Percentiles rank a stretch among this genome's conserved stretches.
phyloP scores from a whole-genome alignment of 2,888 invertebrate species.

The Eupithecia tripunctaria region DNA sequence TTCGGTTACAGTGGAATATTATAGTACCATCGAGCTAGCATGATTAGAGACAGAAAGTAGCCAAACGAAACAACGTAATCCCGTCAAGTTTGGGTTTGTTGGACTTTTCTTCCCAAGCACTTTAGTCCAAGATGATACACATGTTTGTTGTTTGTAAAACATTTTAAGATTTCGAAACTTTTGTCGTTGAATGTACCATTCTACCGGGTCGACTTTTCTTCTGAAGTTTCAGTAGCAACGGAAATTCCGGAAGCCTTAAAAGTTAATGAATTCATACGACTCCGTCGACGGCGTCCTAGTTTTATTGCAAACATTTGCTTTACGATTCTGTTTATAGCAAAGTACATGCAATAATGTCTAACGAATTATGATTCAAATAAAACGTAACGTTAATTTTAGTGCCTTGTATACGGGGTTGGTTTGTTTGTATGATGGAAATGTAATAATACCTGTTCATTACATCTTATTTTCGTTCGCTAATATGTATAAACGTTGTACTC shows the following conservation, averaged over 20 bases:
- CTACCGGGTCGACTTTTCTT: neutral
- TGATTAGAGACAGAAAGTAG: no score
- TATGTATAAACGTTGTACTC: neutral
- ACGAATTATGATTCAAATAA: slow-evolving; percentile 59
- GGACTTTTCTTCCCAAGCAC: no score
- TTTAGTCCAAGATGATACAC: no score
- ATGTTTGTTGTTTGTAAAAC: no score
- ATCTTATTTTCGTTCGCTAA: neutral
- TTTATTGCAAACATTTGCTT: slow-evolving; percentile 60
- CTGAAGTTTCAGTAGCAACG: neutral
- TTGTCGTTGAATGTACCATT: neutral
- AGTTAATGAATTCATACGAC: slow-evolving; percentile 27
- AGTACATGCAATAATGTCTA: slow-evolving; percentile 52
- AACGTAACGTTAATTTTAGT: slow-evolving; percentile 63
- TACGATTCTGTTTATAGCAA: slow-evolving; percentile 55
- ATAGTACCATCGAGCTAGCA: no score
- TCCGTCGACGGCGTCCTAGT: slow-evolving; percentile 37
- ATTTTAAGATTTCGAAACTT: neutral
- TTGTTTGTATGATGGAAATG: slow-evolving; percentile 46
- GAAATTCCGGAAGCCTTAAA: slow-evolving; percentile 2
- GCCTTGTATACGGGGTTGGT: slow-evolving; percentile 43
- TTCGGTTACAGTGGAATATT: no score
- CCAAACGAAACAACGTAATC: no score
- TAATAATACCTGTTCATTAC: slow-evolving; percentile 2
- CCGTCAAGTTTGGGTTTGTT: no score